phyloP scores from a whole-genome alignment of 2,888 invertebrate genomes.

The Hetaerina titia region DNA sequence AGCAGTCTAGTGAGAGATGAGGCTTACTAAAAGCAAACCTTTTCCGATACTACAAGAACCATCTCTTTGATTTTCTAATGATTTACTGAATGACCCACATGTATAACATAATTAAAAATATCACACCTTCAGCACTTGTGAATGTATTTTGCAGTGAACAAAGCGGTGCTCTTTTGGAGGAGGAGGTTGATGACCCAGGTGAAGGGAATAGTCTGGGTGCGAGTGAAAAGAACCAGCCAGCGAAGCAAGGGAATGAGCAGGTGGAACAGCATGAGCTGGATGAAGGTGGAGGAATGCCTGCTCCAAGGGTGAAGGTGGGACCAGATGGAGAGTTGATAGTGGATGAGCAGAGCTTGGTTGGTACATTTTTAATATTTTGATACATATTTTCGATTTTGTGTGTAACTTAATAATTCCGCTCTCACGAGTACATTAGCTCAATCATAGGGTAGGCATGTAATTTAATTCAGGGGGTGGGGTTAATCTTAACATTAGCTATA shows the following conservation, averaged over 20 bases:
- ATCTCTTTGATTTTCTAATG: no score
- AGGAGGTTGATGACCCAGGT: slow-evolving; percentile 42
- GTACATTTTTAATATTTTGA: slow-evolving; percentile 69
- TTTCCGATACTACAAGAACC: no score
- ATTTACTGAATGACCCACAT: no score
- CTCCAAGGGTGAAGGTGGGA: slow-evolving; percentile 91
- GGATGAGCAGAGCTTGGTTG: slow-evolving; percentile 89
- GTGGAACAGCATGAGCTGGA: slow-evolving; percentile 69
- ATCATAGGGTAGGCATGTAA: no score
- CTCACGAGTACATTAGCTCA: no score
- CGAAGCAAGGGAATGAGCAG: background rate
- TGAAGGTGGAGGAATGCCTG: slow-evolving; percentile 80
- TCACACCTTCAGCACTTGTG: background rate
- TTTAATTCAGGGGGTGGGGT: no score
- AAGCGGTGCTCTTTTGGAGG: background rate
- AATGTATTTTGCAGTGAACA: background rate
- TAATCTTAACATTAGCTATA: no score
- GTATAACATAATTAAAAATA: slow-evolving; percentile 74
- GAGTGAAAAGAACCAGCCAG: background rate
- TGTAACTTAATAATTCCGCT: no score
- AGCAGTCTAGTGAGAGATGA: no score
- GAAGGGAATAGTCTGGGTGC: background rate
- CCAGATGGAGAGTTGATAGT: slow-evolving; percentile 91
- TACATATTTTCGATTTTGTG: no score
- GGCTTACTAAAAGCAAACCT: no score